These are phyloP conservation scores for Troides oblongomaculatus DNA, from an alignment of 2,888 invertebrate genomes.

Conservation along the genomic window DNA sequence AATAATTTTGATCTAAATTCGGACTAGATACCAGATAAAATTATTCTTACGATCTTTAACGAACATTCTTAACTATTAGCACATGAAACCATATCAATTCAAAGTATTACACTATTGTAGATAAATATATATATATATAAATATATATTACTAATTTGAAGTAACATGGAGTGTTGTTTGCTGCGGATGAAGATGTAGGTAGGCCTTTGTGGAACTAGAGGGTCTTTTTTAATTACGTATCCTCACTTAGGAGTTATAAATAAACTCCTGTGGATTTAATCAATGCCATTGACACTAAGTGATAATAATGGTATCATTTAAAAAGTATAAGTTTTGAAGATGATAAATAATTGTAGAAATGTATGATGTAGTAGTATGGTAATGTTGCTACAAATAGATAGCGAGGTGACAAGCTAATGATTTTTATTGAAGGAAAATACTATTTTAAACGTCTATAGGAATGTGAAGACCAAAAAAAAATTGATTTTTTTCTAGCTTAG, in stretches of 20 bases:
- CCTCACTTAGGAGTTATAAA: not conserved
- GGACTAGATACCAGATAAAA: too few relatives aligned
- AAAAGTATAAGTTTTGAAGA: too few relatives aligned
- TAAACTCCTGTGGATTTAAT: constrained; percentile 6
- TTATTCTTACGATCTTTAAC: too few relatives aligned
- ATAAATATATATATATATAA: not conserved
- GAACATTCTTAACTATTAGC: too few relatives aligned
- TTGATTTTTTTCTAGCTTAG: too few relatives aligned
- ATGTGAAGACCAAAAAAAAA: too few relatives aligned
- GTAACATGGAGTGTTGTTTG: not conserved
- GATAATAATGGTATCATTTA: constrained; percentile 6
- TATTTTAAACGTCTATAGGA: too few relatives aligned
- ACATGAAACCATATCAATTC: not conserved
- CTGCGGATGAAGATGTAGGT: not conserved
- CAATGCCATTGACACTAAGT: constrained; percentile 7
- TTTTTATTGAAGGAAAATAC: too few relatives aligned
- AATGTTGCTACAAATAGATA: too few relatives aligned
- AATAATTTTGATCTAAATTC: not conserved
- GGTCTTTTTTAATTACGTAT: constrained; percentile 26
- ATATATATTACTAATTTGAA: not conserved
- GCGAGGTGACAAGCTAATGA: too few relatives aligned
- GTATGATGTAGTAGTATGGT: too few relatives aligned
- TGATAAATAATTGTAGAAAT: too few relatives aligned
- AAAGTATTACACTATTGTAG: not conserved
- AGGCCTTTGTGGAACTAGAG: constrained; percentile 1